phyloP scores from a whole-genome alignment of 2,113 vertebrate genomes.

The Menidia beryllina region DNA sequence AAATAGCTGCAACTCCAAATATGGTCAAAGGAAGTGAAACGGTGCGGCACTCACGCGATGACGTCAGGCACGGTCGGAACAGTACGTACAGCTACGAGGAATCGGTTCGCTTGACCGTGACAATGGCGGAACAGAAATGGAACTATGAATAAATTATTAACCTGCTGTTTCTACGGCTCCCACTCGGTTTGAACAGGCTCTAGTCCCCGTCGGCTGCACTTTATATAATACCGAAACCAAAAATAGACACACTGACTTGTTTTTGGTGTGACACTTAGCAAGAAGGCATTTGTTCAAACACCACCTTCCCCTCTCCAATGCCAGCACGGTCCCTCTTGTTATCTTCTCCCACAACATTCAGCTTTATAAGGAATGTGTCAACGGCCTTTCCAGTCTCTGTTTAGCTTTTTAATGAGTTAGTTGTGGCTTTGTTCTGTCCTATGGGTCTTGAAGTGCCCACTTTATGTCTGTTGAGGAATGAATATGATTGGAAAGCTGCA shows the following conservation, averaged over 20 bases:
- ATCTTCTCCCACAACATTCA: too few relatives aligned
- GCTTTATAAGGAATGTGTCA: too few relatives aligned
- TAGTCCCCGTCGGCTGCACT: background rate
- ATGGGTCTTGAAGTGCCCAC: too few relatives aligned
- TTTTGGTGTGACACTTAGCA: background rate
- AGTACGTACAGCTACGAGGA: slow-evolving; percentile 40
- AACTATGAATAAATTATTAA: slow-evolving; percentile 70
- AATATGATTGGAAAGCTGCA: background rate
- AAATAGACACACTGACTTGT: slow-evolving; percentile 35
- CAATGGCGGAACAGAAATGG: slow-evolving; percentile 41
- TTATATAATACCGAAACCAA: slow-evolving; percentile 42
- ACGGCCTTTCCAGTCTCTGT: too few relatives aligned
- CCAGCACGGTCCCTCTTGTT: background rate
- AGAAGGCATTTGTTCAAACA: background rate
- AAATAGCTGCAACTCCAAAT: slow-evolving; percentile 78
- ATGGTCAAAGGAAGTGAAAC: slow-evolving; percentile 76
- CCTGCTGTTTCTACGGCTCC: slow-evolving; percentile 50
- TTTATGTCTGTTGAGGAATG: background rate
- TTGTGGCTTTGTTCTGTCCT: too few relatives aligned
- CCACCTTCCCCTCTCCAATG: background rate
- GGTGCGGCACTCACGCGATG: slow-evolving; percentile 52
- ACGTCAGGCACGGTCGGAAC: slow-evolving; percentile 54
- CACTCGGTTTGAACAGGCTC: slow-evolving; percentile 46
- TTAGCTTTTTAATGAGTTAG: too few relatives aligned
- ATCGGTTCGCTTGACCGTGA: slow-evolving; percentile 57